These are phyloP conservation scores for Aspidapion aeneum DNA, from an alignment of 2,888 invertebrate genomes.

Conservation along the genomic window DNA sequence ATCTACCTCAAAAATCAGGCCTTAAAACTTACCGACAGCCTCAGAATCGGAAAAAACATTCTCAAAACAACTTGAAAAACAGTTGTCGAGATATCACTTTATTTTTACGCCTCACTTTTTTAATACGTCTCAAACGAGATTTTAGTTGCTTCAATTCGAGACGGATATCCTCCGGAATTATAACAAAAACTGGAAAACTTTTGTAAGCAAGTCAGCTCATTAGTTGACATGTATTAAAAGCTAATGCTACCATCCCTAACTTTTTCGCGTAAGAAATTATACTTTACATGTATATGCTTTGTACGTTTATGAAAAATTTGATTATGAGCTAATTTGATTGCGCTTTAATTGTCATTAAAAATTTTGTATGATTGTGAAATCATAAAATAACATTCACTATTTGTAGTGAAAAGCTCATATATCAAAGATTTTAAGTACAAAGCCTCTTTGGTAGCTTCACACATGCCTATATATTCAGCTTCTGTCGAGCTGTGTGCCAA, in stretches of 20 bases:
- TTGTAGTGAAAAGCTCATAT: background rate
- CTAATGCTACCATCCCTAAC: too few species aligned
- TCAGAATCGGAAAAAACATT: too few species aligned
- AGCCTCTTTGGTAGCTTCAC: background rate
- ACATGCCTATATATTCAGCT: background rate
- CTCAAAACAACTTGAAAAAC: too few species aligned
- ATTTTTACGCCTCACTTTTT: too few species aligned
- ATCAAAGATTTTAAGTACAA: background rate
- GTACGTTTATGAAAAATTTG: background rate
- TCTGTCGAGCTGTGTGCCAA: conserved; percentile 2
- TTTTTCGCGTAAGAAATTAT: background rate
- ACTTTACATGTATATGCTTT: background rate
- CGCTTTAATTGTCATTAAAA: background rate
- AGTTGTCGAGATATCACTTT: too few species aligned
- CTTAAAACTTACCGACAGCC: too few species aligned
- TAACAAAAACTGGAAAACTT: too few species aligned
- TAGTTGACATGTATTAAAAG: background rate
- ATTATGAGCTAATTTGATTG: background rate
- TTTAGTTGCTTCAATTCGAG: too few species aligned
- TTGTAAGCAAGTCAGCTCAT: background rate
- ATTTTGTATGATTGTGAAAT: background rate
- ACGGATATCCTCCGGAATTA: too few species aligned
- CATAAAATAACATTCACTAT: background rate
- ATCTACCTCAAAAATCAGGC: too few species aligned
- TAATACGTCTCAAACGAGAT: too few species aligned